phyloP scores from a whole-genome alignment of 2,888 invertebrate species.

The Andrena hattorfiana region DNA sequence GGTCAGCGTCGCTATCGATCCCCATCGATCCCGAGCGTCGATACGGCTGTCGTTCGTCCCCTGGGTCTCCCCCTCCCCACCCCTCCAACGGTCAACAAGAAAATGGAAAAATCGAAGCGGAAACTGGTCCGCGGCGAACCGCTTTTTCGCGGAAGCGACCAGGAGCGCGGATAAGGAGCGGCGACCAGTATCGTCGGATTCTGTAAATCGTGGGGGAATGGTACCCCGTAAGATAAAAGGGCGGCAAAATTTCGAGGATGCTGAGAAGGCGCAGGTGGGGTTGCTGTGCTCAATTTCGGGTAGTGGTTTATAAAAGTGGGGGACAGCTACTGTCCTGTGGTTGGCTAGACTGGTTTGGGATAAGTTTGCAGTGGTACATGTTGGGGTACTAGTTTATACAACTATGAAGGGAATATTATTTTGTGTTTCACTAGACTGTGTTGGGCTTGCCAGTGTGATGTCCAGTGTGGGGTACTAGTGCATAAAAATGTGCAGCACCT shows the following conservation, averaged over 20 bases:
- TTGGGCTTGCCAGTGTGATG: no score
- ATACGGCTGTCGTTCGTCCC: conserved; percentile 54
- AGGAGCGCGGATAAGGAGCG: conserved; percentile 47
- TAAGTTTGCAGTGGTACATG: no score
- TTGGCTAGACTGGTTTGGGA: no score
- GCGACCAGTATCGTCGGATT: conserved; percentile 26
- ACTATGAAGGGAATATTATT: no score
- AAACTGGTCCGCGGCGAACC: conserved; percentile 44
- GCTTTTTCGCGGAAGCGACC: conserved; percentile 56
- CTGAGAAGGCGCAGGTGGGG: background rate
- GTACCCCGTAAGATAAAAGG: background rate
- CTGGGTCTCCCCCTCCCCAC: background rate
- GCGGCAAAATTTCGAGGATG: background rate
- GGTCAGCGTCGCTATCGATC: conserved; percentile 63
- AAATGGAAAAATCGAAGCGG: conserved; percentile 62
- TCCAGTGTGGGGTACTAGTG: no score
- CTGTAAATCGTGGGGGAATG: conserved; percentile 11
- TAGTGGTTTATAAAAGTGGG: background rate
- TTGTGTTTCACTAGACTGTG: no score
- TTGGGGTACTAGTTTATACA: no score
- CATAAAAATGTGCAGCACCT: no score
- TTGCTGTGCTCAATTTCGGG: background rate
- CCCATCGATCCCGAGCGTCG: conserved; percentile 61
- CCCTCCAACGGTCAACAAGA: conserved; percentile 45
- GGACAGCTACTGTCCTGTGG: no score